phyloP scores from a whole-genome alignment of 1,140 invertebrate genomes.

The Ceratosolen solmsi region DNA sequence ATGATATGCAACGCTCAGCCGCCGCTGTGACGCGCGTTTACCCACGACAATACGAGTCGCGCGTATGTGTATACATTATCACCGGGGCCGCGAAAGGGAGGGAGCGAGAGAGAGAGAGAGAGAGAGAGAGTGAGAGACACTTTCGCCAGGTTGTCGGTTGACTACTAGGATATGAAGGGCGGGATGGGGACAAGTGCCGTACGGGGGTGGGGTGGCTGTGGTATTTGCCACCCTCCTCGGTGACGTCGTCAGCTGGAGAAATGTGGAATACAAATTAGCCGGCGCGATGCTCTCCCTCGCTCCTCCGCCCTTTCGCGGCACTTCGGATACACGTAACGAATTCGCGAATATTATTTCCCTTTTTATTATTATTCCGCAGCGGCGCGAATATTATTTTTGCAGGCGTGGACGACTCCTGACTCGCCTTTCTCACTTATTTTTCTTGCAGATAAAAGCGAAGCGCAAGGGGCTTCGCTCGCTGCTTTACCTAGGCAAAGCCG shows the following conservation, averaged over 20 bases:
- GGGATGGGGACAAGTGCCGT: background rate
- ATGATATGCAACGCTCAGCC: background rate
- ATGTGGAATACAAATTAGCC: constrained; percentile 71
- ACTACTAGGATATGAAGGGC: constrained; percentile 55
- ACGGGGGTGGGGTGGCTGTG: background rate
- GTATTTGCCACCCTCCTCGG: constrained; percentile 59
- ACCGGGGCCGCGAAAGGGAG: constrained; percentile 31
- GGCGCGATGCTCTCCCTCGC: constrained; percentile 47
- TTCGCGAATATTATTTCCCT: constrained; percentile 62
- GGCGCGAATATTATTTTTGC: constrained; percentile 37
- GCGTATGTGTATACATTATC: constrained; percentile 22
- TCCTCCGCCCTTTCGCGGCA: constrained; percentile 50
- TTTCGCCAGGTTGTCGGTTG: too few relatives aligned
- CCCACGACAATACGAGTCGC: constrained; percentile 9
- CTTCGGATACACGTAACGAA: constrained; percentile 59
- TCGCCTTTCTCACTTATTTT: constrained; percentile 22
- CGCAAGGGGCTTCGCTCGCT: background rate
- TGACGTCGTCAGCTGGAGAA: constrained; percentile 62
- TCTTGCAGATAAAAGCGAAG: constrained; percentile 10
- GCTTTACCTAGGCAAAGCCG: background rate
- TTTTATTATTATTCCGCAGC: constrained; percentile 48
- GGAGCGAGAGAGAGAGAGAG: background rate
- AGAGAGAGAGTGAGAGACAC: background rate
- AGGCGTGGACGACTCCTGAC: background rate
- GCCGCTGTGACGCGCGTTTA: background rate